Conservation (phyloP, 2,888 invertebrate genomes). For the Taenaris catops region DNA sequence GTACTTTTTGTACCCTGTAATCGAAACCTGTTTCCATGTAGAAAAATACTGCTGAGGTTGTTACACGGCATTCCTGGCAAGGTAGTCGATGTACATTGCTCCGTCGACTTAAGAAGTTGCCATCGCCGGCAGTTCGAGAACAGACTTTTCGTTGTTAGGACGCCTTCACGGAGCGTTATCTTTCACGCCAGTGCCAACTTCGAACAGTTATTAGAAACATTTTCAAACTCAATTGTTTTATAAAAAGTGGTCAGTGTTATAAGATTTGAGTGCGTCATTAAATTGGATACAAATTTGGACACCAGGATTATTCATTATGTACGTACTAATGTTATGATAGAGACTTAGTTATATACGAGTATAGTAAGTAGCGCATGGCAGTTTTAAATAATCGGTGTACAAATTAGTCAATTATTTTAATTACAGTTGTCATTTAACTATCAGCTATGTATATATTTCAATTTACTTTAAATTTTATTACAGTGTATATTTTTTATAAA, state of each 20-base stretch:
- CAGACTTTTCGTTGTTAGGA: conserved; percentile 55
- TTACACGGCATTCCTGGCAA: conserved; percentile 62
- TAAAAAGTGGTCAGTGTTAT: conserved; percentile 57
- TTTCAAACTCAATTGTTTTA: conserved; percentile 25
- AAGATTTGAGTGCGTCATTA: conserved; percentile 43
- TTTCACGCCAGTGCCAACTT: conserved; percentile 38
- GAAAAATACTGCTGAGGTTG: conserved; percentile 58
- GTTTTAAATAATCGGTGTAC: too few species aligned
- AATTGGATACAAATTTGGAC: conserved; percentile 42
- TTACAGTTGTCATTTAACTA: too few species aligned
- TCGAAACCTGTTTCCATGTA: conserved; percentile 45
- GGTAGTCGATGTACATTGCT: conserved; percentile 38
- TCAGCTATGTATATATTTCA: too few species aligned
- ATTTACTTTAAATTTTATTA: too few species aligned
- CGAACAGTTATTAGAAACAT: conserved; percentile 16
- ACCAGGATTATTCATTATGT: conserved; percentile 58
- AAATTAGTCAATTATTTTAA: too few species aligned
- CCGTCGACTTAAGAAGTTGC: conserved; percentile 33
- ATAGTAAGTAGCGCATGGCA: too few species aligned
- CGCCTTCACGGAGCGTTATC: conserved; percentile 47
- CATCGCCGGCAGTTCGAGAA: conserved; percentile 63
- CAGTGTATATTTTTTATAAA: too few species aligned
- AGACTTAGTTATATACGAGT: conserved; percentile 7
- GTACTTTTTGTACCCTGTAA: conserved; percentile 27
- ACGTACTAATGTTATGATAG: conserved; percentile 35